Evolutionary conservation across 2,888 invertebrate species (phyloP), one percentile per base, ranked within the genome.

Genomic region (Parthenolecanium corni): DNA sequence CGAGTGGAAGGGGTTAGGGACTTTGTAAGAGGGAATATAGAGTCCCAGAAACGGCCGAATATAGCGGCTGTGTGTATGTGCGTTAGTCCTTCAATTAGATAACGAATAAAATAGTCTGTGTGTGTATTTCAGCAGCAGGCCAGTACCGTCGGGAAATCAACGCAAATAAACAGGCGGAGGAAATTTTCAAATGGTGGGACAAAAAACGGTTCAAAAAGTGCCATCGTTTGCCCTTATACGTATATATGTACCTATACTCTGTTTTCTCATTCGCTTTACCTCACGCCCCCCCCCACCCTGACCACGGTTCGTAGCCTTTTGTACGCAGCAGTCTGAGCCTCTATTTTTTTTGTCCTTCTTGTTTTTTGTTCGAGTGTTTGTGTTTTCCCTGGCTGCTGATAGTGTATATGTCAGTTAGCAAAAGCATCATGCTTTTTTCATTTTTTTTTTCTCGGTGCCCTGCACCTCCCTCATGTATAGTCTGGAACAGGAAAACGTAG

Each of bases 111-210:
- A 53, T 40, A 38, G 36, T 53, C 44, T 3, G n/a, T 23, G 40
- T n/a, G n/a, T n/a, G n/a, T n/a, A n/a, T n/a, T 53, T 53, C 40
- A 38, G n/a, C n/a, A 20, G 23, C 36, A 52, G 21, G 38, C 38
- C 38, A 36, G 38, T 53, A 53, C 53, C 53, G 36, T 40, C 53
- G 53, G 53, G 53, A 53, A 53, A 53, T 53, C 53, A 53, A 53
- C 53, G 38, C 53, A 53, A 53, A 53, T 53, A 53, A 53, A 40
- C 53, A 53, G 40, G n/a, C n/a, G n/a, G n/a, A n/a, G n/a, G n/a
- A 53, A 53, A 40, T 53, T 53, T 38, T 40, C 38, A 40, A 40
- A 38, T 38, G 40, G 40, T 23, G 53, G 40, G 40, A 52, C 53
- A 53, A 53, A 53, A 53, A 21, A n/a, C 38, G 38, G n/a, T 40